Evolutionary conservation across 2,113 vertebrate species (phyloP).

Genomic region (Hypocryptadius cinnamomeus): DNA sequence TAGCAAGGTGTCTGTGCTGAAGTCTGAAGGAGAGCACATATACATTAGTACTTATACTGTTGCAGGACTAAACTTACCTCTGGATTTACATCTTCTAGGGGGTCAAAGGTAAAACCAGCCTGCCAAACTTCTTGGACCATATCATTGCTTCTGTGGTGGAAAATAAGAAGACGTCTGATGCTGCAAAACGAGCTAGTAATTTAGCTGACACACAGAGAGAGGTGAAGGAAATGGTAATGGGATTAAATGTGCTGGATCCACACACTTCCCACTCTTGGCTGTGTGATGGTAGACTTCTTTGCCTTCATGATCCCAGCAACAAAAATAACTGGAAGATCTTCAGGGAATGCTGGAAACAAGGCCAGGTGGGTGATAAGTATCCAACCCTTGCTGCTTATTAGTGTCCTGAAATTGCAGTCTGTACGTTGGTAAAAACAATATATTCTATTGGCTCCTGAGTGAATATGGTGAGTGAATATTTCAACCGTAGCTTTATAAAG

Average conservation of each 20-base stretch:
- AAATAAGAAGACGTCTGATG: constrained; percentile 92
- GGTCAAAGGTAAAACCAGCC: constrained; percentile 89
- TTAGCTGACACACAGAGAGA: constrained; percentile 78
- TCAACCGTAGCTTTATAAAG: neutral
- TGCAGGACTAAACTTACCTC: neutral
- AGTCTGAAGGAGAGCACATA: neutral
- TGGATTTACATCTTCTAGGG: constrained; percentile 70
- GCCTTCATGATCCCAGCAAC: constrained; percentile 96
- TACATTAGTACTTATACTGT: fast-evolving
- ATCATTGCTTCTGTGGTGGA: constrained; percentile 98
- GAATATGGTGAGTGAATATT: neutral
- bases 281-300: constrained; percentile 94
- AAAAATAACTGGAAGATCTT: constrained; percentile 99
- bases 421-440: neutral
- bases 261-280: constrained; percentile 98
- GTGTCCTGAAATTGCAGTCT: neutral
- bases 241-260: constrained; percentile 92
- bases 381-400: neutral
- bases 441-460: neutral
- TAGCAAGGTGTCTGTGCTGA: neutral
- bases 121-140: constrained; percentile 96
- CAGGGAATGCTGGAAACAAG: constrained; percentile 99
- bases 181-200: constrained; percentile 76
- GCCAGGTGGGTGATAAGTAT: constrained; percentile 79
- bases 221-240: constrained; percentile 90